These are phyloP conservation scores for Eupithecia insigniata DNA, from an alignment of 2,888 invertebrate genomes.

Conservation along the genomic window DNA sequence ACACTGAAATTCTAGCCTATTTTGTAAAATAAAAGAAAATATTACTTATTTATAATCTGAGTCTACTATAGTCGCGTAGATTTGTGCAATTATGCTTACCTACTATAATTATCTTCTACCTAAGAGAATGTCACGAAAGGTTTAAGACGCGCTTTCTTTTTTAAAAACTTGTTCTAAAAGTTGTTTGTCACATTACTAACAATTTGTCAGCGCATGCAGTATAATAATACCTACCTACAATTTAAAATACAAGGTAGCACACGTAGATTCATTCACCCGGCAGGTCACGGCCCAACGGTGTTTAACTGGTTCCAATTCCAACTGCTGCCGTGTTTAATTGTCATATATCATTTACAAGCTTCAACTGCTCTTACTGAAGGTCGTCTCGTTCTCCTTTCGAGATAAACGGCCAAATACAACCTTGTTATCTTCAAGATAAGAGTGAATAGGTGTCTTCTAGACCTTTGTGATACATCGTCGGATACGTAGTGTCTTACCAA, in stretches of 20 bases:
- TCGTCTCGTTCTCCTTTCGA: constrained; percentile 4
- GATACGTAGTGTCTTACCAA: background rate
- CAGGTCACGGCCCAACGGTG: constrained; percentile 51
- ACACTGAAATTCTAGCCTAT: background rate
- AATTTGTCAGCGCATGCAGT: background rate
- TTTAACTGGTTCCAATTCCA: constrained; percentile 32
- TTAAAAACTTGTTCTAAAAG: constrained; percentile 7
- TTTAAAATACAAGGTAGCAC: constrained; percentile 14
- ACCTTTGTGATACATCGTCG: background rate
- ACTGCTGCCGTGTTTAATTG: constrained; percentile 20
- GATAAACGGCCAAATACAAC: background rate
- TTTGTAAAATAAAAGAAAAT: background rate
- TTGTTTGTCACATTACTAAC: background rate
- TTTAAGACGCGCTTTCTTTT: constrained; percentile 1
- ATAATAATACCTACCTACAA: background rate
- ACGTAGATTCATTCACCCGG: constrained; percentile 47
- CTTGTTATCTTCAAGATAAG: background rate
- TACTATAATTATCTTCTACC: background rate
- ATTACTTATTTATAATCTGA: background rate
- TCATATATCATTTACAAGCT: background rate
- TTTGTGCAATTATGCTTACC: background rate
- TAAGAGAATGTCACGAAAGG: background rate
- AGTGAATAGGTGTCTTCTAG: background rate
- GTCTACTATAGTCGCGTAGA: background rate
- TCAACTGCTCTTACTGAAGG: background rate